Evolutionary conservation across 2,888 invertebrate genomes (phyloP).

Genomic region (Cepaea hortensis): DNA sequence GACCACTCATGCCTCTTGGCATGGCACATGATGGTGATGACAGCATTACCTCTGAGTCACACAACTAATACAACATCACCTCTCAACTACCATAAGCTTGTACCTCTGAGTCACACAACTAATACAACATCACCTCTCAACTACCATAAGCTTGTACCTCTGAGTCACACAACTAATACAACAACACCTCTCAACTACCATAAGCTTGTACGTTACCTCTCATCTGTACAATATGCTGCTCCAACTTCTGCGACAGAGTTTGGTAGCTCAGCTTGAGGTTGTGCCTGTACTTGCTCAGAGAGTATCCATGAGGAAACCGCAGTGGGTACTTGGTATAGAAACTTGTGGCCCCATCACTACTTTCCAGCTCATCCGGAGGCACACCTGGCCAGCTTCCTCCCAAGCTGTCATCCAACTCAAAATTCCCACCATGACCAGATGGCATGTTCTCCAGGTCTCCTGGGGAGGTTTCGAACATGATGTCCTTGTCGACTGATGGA

Average conservation of each 20-base stretch:
- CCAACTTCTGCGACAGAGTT: slow-evolving; percentile 54
- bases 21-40: too few species aligned
- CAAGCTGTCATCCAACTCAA: slow-evolving; percentile 22
- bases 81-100: too few species aligned
- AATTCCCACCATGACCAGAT: neutral
- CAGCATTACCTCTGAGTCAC: too few species aligned
- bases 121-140: too few species aligned
- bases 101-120: too few species aligned
- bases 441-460: slow-evolving; percentile 13
- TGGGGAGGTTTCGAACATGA: slow-evolving; percentile 11
- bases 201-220: slow-evolving; percentile 23
- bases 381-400: slow-evolving; percentile 28
- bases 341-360: slow-evolving; percentile 42
- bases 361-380: slow-evolving; percentile 43
- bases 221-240: slow-evolving; percentile 48
- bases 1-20: too few species aligned
- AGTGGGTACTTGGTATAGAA: slow-evolving; percentile 56
- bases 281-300: slow-evolving; percentile 54
- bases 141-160: too few species aligned
- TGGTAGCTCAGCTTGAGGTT: slow-evolving; percentile 57
- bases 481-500: slow-evolving; percentile 38
- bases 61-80: too few species aligned
- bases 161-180: too few species aligned
- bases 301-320: slow-evolving; percentile 54
- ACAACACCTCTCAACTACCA: too few species aligned